A percentile compares a stretch with the other conserved stretches of the same genome.
These are phyloP conservation scores for Clarias laeviceps DNA, from an alignment of 2,797 vertebrate genomes.

Conservation along the genomic window DNA sequence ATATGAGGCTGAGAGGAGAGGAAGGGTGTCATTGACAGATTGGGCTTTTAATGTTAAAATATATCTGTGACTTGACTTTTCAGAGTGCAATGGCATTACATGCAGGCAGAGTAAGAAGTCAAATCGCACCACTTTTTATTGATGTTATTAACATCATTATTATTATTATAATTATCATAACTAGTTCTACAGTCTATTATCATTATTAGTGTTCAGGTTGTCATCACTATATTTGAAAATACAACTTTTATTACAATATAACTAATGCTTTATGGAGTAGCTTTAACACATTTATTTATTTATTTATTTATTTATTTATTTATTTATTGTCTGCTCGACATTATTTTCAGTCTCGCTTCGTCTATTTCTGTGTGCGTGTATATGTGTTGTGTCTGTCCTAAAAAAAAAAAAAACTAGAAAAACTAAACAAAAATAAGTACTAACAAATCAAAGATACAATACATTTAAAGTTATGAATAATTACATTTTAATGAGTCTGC, in stretches of 20 bases:
- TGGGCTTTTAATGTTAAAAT: constrained; percentile 44
- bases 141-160: constrained; percentile 59
- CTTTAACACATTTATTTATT: constrained; percentile 66
- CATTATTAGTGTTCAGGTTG: constrained; percentile 55
- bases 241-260: constrained; percentile 62
- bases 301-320: constrained; percentile 52
- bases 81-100: constrained; percentile 59
- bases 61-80: constrained; percentile 53
- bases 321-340: constrained; percentile 40
- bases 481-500: constrained; percentile 65
- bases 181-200: constrained; percentile 52
- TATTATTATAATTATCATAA: constrained; percentile 54
- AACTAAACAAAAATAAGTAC: constrained; percentile 63
- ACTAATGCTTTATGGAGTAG: constrained; percentile 66
- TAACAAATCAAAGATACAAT: constrained; percentile 66
- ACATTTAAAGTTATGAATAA: constrained; percentile 68
- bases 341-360: constrained; percentile 43
- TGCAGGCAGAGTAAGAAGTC: constrained; percentile 60
- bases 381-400: constrained; percentile 70
- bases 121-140: constrained; percentile 66
- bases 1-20: not conserved
- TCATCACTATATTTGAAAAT: constrained; percentile 54
- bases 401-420: constrained; percentile 53
- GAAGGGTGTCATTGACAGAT: constrained; percentile 15
- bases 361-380: constrained; percentile 63